Evolutionary conservation across 2,888 invertebrate genomes (phyloP).

Genomic region (Amphipyra tragopoginis): DNA sequence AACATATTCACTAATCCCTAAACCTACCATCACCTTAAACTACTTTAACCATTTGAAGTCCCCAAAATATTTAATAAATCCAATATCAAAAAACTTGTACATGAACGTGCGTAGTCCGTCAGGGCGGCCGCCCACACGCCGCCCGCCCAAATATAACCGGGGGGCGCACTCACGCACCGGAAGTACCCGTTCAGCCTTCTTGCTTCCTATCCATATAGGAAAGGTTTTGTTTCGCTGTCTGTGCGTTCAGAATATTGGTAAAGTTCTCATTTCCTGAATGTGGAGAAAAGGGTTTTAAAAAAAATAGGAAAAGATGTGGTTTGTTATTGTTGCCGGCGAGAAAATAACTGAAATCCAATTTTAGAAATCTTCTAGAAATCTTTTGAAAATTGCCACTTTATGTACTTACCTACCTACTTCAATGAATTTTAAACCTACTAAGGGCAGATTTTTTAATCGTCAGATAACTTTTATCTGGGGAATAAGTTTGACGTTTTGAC

Average conservation of each 20-base stretch:
- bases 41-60: constrained; percentile 45
- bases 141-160: constrained; percentile 62
- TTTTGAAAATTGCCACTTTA: too few relatives aligned
- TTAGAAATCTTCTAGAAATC: too few relatives aligned
- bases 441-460: too few relatives aligned
- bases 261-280: constrained; percentile 44
- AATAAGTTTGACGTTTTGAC: too few relatives aligned
- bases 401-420: too few relatives aligned
- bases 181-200: constrained; percentile 72
- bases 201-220: constrained; percentile 61
- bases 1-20: neutral
- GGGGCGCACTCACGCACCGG: constrained; percentile 73
- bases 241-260: constrained; percentile 42
- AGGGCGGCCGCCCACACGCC: constrained; percentile 54
- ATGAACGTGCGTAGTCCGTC: constrained; percentile 64
- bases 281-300: constrained; percentile 5
- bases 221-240: constrained; percentile 56
- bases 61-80: constrained; percentile 60
- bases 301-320: neutral
- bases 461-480: too few relatives aligned
- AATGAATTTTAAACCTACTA: too few relatives aligned
- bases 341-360: too few relatives aligned
- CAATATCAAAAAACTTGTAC: constrained; percentile 64
- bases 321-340: neutral
- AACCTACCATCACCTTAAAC: constrained; percentile 9